Evolutionary conservation across 2,888 invertebrate species (phyloP), one percentile per base, ranked within the genome.

Genomic region (Hirtodrosophila histrioides): DNA sequence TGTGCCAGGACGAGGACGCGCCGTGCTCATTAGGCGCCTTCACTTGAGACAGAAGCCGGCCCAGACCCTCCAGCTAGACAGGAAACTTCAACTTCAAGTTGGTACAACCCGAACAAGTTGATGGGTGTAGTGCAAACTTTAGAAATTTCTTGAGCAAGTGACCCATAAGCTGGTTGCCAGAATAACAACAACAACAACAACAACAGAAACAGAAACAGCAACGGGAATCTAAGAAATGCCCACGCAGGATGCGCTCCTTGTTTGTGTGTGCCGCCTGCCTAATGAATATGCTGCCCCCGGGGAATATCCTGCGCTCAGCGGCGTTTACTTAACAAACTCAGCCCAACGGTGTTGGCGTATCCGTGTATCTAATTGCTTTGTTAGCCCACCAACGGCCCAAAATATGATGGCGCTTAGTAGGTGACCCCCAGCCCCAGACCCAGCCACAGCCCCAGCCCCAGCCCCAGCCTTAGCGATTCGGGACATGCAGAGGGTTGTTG

Each of bases 341-440:
- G 45, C 46, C 60, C 50, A 58, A 72, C 57, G 64, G 68, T 86
- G 76, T 75, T 81, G 75, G 58, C 72, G 57, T 73, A 69, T 82
- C 68, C 69, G 62, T 75, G 69, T 62, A 79, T 83, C 86, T 82
- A 78, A 82, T 82, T 82, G 86, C 82, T 88, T 82, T 81, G 88
- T 81, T 87, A 87, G 88, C 48, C 66, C 64, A 85, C 64, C 85
- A 63, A 60, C 46, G 65, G 63, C 44, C 61, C 36, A 54, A 81
- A 81, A 77, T 86, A 81, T 87, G 85, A 81, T 63, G 87, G 82
- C 53, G 48, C 51, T 51, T 48, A 50, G 40, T 33, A 23, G 24
- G 33, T 27, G 5, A 5, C 6, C 27, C 27, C 27, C 27, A 6
- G 27, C 4, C 27, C 4, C 5, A 27, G 27, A 1, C 27, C 4